phyloP scores from a whole-genome alignment of 2,113 vertebrate genomes.

The Pygoscelis antarcticus region DNA sequence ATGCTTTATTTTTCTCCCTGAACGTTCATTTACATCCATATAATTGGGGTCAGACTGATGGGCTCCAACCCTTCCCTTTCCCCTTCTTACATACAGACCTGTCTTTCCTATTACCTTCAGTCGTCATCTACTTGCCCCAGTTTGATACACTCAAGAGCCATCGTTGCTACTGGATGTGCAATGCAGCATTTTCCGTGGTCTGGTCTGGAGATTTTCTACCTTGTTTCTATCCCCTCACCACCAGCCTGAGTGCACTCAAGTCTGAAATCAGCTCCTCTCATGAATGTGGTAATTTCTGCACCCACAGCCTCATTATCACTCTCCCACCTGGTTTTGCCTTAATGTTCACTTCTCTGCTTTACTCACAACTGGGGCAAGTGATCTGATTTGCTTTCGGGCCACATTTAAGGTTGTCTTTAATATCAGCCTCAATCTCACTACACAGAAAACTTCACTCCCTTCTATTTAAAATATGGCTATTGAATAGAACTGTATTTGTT shows the following conservation, averaged over 20 bases:
- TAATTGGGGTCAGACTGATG: background rate
- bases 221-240: background rate
- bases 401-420: background rate
- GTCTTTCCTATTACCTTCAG: background rate
- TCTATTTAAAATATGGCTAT: background rate
- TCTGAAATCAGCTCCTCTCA: slow-evolving; percentile 46
- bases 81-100: background rate
- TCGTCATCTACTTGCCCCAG: background rate
- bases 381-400: slow-evolving; percentile 15
- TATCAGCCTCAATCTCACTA: background rate
- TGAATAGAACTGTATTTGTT: background rate
- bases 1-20: background rate
- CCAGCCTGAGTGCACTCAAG: background rate
- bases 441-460: background rate
- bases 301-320: background rate
- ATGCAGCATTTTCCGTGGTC: background rate
- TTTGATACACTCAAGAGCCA: background rate
- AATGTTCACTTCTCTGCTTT: background rate
- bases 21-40: background rate
- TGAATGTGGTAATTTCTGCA: slow-evolving; percentile 13
- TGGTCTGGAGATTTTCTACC: background rate
- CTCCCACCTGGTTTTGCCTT: slow-evolving; percentile 1
- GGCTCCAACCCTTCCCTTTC: background rate
- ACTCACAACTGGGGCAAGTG: background rate
- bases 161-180: background rate